Conservation (phyloP, 64 coral and sea anemone genomes). For the Anthopleura sola region DNA sequence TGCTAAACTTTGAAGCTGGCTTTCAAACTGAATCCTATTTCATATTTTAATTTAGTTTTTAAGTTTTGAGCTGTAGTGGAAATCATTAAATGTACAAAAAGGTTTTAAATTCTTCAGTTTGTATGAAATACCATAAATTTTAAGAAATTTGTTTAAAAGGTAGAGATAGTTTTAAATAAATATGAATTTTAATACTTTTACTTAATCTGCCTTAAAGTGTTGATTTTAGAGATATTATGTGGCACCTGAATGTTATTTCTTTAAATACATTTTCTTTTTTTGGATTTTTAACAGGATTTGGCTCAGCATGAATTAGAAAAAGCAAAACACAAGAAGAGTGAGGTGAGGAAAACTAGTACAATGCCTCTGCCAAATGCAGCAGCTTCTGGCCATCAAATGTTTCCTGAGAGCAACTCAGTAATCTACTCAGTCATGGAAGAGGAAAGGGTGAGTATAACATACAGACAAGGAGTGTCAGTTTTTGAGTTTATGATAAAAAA, state of each 20-base stretch:
- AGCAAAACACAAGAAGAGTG: slow-evolving; percentile 7
- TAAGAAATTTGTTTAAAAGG: too few species aligned
- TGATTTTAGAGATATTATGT: too few species aligned
- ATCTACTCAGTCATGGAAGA: slow-evolving; percentile 64
- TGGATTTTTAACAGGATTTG: slow-evolving; percentile 27
- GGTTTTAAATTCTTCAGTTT: too few species aligned
- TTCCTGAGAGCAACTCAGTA: slow-evolving; percentile 50
- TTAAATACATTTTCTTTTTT: too few species aligned
- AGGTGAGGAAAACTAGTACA: not conserved
- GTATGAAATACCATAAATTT: too few species aligned
- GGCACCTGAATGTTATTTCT: not conserved
- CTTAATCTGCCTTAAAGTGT: too few species aligned
- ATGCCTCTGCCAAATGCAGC: slow-evolving; percentile 17
- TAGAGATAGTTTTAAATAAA: too few species aligned
- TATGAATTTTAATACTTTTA: too few species aligned
- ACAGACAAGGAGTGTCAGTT: not conserved
- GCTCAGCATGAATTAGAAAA: slow-evolving; percentile 30
- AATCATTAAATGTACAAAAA: too few species aligned
- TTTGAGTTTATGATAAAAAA: not conserved
- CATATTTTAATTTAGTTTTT: not conserved
- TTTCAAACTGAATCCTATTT: not conserved
- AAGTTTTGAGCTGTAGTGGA: too few species aligned
- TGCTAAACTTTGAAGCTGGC: not conserved
- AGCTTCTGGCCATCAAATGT: slow-evolving; percentile 13
- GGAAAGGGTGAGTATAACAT: slow-evolving; percentile 45